phyloP scores from a whole-genome alignment of 1,140 invertebrate genomes.

The Diplogasteroides magnus region DNA sequence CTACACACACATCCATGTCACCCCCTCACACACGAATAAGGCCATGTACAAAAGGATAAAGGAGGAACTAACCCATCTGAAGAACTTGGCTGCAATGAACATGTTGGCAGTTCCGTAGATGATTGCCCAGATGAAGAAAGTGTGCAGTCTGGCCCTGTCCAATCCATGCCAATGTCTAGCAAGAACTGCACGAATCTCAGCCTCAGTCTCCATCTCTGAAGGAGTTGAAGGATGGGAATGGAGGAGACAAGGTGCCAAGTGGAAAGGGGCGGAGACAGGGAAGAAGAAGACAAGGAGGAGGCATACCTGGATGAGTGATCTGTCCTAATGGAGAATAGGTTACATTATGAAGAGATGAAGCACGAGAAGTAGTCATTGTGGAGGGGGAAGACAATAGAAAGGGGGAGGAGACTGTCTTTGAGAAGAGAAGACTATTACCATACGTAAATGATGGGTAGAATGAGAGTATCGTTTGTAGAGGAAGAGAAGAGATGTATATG shows the following conservation, averaged over 20 bases:
- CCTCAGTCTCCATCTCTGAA: constrained; percentile 16
- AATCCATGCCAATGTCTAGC: constrained; percentile 45
- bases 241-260: not conserved
- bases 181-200: constrained; percentile 47
- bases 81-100: constrained; percentile 40
- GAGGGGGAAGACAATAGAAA: not conserved
- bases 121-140: constrained; percentile 54
- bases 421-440: too few species aligned
- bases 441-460: too few species aligned
- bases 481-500: too few species aligned
- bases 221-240: not conserved
- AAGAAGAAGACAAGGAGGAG: not conserved
- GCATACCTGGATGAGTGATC: not conserved
- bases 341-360: not conserved
- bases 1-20: too few species aligned
- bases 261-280: not conserved
- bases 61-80: constrained; percentile 14
- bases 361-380: not conserved
- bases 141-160: constrained; percentile 51
- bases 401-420: not conserved
- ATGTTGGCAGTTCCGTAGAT: constrained; percentile 49
- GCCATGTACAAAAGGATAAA: constrained; percentile 17
- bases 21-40: too few species aligned
- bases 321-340: not conserved
- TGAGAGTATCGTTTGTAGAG: too few species aligned